A percentile compares a stretch with the other conserved stretches of the same genome.
Evolutionary conservation across 2,113 vertebrate genomes (phyloP).

Genomic region (Caranx ignobilis): DNA sequence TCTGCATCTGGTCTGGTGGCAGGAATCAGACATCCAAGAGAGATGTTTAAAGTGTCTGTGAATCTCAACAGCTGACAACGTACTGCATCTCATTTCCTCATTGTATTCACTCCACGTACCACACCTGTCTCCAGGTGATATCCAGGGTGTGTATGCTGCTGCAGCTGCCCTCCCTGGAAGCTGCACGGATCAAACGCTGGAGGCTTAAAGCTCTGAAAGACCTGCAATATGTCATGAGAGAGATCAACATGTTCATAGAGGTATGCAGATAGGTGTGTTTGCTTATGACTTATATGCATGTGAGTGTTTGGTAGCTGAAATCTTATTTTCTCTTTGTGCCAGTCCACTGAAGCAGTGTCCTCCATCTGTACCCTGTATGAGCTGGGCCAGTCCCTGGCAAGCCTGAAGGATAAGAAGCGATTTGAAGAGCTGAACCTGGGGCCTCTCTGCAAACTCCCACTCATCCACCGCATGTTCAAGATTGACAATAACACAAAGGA

Average conservation of each 20-base stretch:
- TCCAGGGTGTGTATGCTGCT: slow-evolving; percentile 71
- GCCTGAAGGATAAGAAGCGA: slow-evolving; percentile 83
- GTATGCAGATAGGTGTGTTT: slow-evolving; percentile 47
- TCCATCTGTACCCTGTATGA: slow-evolving; percentile 85
- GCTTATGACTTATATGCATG: too few relatives aligned
- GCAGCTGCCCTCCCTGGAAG: slow-evolving; percentile 66
- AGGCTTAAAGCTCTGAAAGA: slow-evolving; percentile 73
- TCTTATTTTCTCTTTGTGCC: not conserved
- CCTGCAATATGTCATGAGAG: slow-evolving; percentile 78
- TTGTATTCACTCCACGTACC: not conserved
- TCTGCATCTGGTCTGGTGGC: too few relatives aligned
- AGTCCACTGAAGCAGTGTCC: slow-evolving; percentile 75
- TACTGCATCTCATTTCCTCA: not conserved
- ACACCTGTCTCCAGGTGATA: slow-evolving; percentile 70
- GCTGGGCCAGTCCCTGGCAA: slow-evolving; percentile 81
- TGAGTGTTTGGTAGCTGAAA: not conserved
- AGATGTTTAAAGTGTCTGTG: too few relatives aligned
- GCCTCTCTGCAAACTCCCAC: slow-evolving; percentile 85
- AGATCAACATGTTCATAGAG: slow-evolving; percentile 83
- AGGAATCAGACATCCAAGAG: too few relatives aligned
- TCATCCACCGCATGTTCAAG: slow-evolving; percentile 83
- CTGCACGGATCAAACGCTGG: slow-evolving; percentile 45
- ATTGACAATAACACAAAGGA: slow-evolving; percentile 82
- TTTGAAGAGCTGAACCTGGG: slow-evolving; percentile 86
- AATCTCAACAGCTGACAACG: too few relatives aligned